Evolutionary conservation across 2,797 vertebrate genomes (phyloP), one percentile per base, ranked within the genome.

Genomic region (Siniperca undulata): DNA sequence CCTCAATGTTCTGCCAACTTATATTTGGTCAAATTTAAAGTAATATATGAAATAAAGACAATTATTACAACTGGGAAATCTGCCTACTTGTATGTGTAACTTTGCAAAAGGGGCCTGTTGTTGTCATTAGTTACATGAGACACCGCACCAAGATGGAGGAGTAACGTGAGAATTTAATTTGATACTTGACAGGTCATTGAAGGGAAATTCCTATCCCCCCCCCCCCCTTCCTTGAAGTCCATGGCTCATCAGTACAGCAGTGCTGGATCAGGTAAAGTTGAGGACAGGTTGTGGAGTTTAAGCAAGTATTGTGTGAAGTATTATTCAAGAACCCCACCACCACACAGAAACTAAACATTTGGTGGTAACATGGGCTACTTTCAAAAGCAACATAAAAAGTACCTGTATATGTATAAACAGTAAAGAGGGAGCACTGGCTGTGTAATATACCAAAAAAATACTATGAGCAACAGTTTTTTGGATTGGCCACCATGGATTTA

Each of bases 121-220:
- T 44, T 67, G 7, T 0, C 34, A n/a, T 17, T 16, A 11, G 16
- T 36, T 77, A 19, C 13, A 16, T 70, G n/a, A 42, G 53, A 42
- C 59, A 53, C 58, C 1, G 4, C 55, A 20, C 9, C 7, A 22
- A 50, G 19, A 44, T 34, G 24, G 44, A 53, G 13, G 30, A 50
- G 71, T 2, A 11, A n/a, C 53, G 19, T 20, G 52, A 73, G n/a
- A 79, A 24, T 59, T 40, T 2, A 36, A 72, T n/a, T 44, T 59
- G 44, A 62, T 44, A 64, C 27, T 14, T 68, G 44, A 64, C 42
- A 46, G 58, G 55, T 77, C 36, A 53, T 19, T 50, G 20, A 73
- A 8, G 48, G 48, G 62, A 66, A 81, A 83, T 68, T 81, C 70
- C 70, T 24, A 13, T 62, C 42, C 3, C 70, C 53, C 56, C 13